Evolutionary conservation across 2,888 invertebrate species (phyloP).

Genomic region (Sericinus montela): DNA sequence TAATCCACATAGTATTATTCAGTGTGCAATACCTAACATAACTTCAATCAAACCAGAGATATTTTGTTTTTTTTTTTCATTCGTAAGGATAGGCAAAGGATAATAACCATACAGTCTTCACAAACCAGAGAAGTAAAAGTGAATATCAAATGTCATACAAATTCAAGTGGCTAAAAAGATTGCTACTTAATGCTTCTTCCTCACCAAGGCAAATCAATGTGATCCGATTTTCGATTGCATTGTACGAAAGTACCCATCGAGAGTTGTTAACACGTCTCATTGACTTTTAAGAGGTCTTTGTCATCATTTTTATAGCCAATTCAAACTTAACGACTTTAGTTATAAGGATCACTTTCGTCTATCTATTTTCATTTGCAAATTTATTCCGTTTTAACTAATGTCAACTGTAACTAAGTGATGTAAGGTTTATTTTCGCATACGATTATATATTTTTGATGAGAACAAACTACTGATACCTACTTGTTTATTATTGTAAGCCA

Average conservation of each 20-base stretch:
- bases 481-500: constrained; percentile 33
- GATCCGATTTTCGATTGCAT: constrained; percentile 26
- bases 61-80: too few relatives aligned
- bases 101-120: too few relatives aligned
- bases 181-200: constrained; percentile 1
- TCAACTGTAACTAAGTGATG: not conserved
- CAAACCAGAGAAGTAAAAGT: too few relatives aligned
- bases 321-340: not conserved
- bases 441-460: not conserved
- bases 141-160: constrained; percentile 1
- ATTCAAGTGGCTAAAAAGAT: constrained; percentile 1
- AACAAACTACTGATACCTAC: constrained; percentile 15
- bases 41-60: too few relatives aligned
- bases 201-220: constrained; percentile 20
- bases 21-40: too few relatives aligned
- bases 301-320: not conserved
- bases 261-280: constrained; percentile 23
- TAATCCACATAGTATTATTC: too few relatives aligned
- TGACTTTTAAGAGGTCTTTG: constrained; percentile 21
- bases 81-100: too few relatives aligned
- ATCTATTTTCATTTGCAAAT: not conserved
- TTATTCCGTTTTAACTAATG: not conserved
- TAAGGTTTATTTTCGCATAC: constrained; percentile 3
- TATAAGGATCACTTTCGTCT: constrained; percentile 1
- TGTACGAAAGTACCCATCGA: constrained; percentile 14